Percentiles rank a stretch among this genome's conserved stretches.
Conservation (phyloP, 2,888 invertebrate genomes). For the Nowickia ferox region DNA sequence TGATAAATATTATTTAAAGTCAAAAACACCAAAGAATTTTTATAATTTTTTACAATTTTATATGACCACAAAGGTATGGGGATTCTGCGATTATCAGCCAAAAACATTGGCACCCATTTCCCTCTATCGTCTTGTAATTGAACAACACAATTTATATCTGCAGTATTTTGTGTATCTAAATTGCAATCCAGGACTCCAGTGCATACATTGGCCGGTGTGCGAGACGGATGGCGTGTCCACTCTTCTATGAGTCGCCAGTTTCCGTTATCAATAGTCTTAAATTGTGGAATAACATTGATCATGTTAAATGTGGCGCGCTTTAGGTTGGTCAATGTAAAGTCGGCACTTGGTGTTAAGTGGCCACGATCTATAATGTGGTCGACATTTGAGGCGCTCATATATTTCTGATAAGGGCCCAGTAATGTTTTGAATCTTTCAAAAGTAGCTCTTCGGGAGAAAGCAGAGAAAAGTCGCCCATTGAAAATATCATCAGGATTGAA, state of each 20-base stretch:
- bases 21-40: conserved; percentile 38
- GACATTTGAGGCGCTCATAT: background rate
- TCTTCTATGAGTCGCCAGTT: conserved; percentile 84
- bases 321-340: conserved; percentile 82
- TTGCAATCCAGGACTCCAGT: conserved; percentile 58
- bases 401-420: conserved; percentile 19
- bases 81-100: conserved; percentile 32
- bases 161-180: conserved; percentile 5
- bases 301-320: conserved; percentile 84
- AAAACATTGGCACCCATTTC: conserved; percentile 46
- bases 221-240: conserved; percentile 79
- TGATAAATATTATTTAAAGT: conserved; percentile 60
- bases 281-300: conserved; percentile 84
- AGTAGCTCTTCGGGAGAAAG: conserved; percentile 70
- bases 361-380: conserved; percentile 80
- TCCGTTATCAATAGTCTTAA: conserved; percentile 84
- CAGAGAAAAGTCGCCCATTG: conserved; percentile 69
- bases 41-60: conserved; percentile 45
- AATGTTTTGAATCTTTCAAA: conserved; percentile 33
- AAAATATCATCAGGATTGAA: conserved; percentile 74
- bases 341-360: conserved; percentile 83
- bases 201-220: conserved; percentile 74
- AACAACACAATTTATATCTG: conserved; percentile 41
- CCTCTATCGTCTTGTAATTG: conserved; percentile 2
- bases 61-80: conserved; percentile 65